Evolutionary conservation across 1,140 invertebrate genomes (phyloP), one percentile per base, ranked within the genome.

Genomic region (Ceratosolen fusciceps): DNA sequence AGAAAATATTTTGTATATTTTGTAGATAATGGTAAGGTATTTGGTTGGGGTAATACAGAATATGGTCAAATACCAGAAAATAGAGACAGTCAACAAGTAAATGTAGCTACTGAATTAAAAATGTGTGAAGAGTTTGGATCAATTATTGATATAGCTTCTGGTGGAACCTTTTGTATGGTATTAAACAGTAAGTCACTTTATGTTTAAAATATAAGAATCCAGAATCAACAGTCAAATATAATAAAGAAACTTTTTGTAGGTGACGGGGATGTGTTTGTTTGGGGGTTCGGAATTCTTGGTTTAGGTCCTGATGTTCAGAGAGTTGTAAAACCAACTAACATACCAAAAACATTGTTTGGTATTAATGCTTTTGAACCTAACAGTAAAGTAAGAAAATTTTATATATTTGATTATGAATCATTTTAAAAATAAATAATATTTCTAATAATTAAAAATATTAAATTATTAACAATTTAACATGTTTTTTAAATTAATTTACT

Each of bases 11-110:
- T 58, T 24, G 47, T 72, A 67, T 77, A 56, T 47, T 77, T 89
- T 91, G 72, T 87, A 96, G 97, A 98, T 83, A 94, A 95, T 86
- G 98, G 98, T 26, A 96, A 98, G 84, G 91, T 98, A 2, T 99
- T 98, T 92, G 98, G 97, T 0, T 99, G 98, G 98, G 98, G 98
- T 29, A 99, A 98, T 88, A 95, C 95, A 1, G 98, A 99, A 90
- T 99, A 98, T 87, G 93, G 93, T 3, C 98, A 99, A 88, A 90
- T 99, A 47, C 85, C 91, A 52, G n/a, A 77, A 1, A 16, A 77
- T 1, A 78, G 47, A 26, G 85, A 89, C n/a, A 84, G 56, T 74
- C 91, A 91, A 72, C 95, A 96, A 88, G 88, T 95, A 14, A 93
- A 94, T 86, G 92, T 92, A 60, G 94, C 97, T 0, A 92, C 91